Base-by-base conservation (phyloP, 2,797 vertebrate species). In the Catamblyrhynchus diadema region DNA sequence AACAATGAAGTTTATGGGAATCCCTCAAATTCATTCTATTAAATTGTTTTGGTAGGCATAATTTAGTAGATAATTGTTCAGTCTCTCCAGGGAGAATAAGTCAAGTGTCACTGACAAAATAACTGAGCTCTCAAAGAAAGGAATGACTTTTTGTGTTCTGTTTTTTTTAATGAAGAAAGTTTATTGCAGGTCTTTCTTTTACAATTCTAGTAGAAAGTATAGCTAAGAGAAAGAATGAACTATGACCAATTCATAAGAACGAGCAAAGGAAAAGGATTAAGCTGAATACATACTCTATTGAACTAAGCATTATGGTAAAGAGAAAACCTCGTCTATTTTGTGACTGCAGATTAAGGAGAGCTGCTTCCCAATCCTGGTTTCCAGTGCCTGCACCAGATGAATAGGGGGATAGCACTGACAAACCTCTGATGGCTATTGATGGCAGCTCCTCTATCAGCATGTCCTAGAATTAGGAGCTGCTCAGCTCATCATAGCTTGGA, bases 131-230 rank as follows among this genome's bases (percentile, higher is more conserved):
- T 78, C 54, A 81, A 65, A 79, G 32, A 94, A 93, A 91, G 33
- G 4, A 96, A 78, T 66, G 16, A 66, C 44, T 18, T 74, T 41
- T 17, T 65, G 45, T 41, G 10, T 30, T 74, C 16, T 45, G 14
- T 0, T 56, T 33, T 61, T 64, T 70, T 75, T 75, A 87, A 90
- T 95, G 95, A 97, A 97, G 96, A 97, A 96, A 98, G 93, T 98
- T 98, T 98, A 98, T 98, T 98, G 97, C 96, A 97, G 97, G 83
- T 98, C 96, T 87, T 24, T 87, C 67, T 95, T 92, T 95, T 97
- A 97, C 95, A 97, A 92, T 97, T 97, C 97, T 90, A 97, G 97
- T 98, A 98, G 95, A 98, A 98, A 98, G 97, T 97, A 96, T 95
- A 95, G 83, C 95, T 96, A 96, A 97, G 97, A 96, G 95, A 92